A percentile compares a stretch with the other conserved stretches of the same genome.
Evolutionary conservation across 2,888 invertebrate species (phyloP).

Genomic region (Drosophila pseudotalamancana): DNA sequence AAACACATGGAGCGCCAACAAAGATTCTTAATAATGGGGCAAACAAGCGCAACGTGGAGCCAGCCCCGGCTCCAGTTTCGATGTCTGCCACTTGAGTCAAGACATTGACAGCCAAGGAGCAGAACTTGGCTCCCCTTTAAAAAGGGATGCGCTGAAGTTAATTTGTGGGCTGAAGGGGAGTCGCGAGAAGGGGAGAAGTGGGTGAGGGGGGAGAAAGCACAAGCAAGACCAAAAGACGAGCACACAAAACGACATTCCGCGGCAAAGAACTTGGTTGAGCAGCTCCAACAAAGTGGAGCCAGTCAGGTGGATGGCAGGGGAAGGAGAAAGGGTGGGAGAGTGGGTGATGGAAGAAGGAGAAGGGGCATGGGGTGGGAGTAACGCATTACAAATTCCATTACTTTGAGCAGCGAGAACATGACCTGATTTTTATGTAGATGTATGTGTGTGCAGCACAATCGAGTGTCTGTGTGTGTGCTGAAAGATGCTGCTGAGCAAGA

Average conservation of each 20-base stretch:
- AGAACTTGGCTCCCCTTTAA: not conserved
- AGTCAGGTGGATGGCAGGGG: no score
- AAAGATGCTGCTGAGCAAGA: constrained; percentile 61
- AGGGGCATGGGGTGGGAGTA: constrained; percentile 2
- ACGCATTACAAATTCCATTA: constrained; percentile 78
- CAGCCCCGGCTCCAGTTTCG: constrained; percentile 13
- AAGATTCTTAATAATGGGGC: constrained; percentile 81
- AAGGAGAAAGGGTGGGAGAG: no score
- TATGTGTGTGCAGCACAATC: constrained; percentile 29
- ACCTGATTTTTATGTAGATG: constrained; percentile 74
- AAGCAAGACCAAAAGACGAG: constrained; percentile 27
- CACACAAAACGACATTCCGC: constrained; percentile 66
- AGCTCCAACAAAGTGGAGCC: constrained; percentile 1
- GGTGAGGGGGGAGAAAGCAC: not conserved
- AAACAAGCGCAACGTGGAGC: constrained; percentile 67
- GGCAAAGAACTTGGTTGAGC: constrained; percentile 47
- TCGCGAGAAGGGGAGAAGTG: no score
- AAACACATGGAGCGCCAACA: constrained; percentile 68
- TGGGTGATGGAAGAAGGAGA: not conserved
- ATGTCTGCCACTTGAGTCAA: constrained; percentile 28
- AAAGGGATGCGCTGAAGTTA: constrained; percentile 64
- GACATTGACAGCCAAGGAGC: constrained; percentile 23
- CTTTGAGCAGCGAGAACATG: constrained; percentile 80
- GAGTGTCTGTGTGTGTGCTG: not conserved
- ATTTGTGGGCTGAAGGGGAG: constrained; percentile 40